phyloP scores from a whole-genome alignment of 2,888 invertebrate genomes.

The Leucozona laternaria region DNA sequence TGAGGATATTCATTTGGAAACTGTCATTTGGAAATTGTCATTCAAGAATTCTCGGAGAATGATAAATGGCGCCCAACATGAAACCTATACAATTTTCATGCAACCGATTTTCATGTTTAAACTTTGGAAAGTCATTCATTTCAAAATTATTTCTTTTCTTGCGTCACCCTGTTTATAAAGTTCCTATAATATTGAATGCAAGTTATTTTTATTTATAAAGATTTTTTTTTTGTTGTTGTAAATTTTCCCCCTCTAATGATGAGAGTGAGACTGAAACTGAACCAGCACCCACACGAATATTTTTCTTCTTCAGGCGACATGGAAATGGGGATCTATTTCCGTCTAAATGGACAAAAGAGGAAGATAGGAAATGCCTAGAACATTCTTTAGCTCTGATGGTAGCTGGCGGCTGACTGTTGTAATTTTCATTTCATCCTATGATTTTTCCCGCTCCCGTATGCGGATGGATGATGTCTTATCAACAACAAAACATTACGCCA shows the following conservation, averaged over 20 bases:
- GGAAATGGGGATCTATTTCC: constrained; percentile 55
- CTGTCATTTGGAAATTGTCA: too few species aligned
- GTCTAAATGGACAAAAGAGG: constrained; percentile 66
- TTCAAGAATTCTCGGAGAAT: not conserved
- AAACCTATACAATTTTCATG: not conserved
- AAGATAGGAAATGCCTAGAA: constrained; percentile 59
- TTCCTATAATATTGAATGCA: constrained; percentile 16
- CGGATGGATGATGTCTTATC: constrained; percentile 56
- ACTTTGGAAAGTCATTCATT: not conserved
- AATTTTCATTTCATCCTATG: constrained; percentile 5
- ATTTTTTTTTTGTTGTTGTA: not conserved
- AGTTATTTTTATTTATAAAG: constrained; percentile 24
- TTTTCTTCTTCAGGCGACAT: constrained; percentile 1
- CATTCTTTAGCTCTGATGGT: constrained; percentile 30
- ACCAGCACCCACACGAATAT: constrained; percentile 54
- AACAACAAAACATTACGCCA: constrained; percentile 34
- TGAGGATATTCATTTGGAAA: too few species aligned
- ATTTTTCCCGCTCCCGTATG: constrained; percentile 17
- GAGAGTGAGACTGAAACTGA: constrained; percentile 15
- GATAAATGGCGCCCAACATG: not conserved
- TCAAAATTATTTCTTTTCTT: not conserved
- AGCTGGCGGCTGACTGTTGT: constrained; percentile 13
- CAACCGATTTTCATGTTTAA: not conserved
- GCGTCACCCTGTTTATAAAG: constrained; percentile 1
- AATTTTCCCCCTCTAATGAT: constrained; percentile 17